Conservation (phyloP, 2,113 vertebrate species). For the Tiliqua scincoides region DNA sequence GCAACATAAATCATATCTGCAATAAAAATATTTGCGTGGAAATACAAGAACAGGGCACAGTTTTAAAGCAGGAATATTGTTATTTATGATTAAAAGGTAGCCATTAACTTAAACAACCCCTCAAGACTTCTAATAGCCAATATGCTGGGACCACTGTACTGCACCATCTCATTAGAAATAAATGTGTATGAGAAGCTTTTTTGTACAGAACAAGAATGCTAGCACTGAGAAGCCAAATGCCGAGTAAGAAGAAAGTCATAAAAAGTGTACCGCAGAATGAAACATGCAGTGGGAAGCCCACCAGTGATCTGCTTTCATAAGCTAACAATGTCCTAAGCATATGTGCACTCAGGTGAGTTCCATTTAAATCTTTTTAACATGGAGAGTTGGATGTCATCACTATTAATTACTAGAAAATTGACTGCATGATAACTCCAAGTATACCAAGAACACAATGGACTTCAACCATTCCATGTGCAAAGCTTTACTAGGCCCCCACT, state of each 20-base stretch:
- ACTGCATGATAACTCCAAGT: not conserved
- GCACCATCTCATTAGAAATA: conserved; percentile 11
- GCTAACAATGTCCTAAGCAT: not conserved
- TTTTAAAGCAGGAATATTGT: not conserved
- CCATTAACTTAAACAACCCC: not conserved
- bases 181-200: not conserved
- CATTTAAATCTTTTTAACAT: not conserved
- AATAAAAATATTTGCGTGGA: not conserved
- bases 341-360: not conserved
- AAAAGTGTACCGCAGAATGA: not conserved
- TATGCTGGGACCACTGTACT: not conserved
- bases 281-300: not conserved
- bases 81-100: not conserved
- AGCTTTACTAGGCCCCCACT: not conserved
- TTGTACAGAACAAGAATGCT: not conserved
- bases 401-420: not conserved
- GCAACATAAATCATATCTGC: not conserved
- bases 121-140: not conserved
- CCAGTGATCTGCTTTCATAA: not conserved
- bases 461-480: not conserved
- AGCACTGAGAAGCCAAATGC: not conserved
- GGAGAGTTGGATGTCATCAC: not conserved
- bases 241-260: not conserved
- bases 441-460: not conserved
- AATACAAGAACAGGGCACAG: not conserved